Evolutionary conservation across 2,113 vertebrate species (phyloP).

Genomic region (Setophaga petechia): DNA sequence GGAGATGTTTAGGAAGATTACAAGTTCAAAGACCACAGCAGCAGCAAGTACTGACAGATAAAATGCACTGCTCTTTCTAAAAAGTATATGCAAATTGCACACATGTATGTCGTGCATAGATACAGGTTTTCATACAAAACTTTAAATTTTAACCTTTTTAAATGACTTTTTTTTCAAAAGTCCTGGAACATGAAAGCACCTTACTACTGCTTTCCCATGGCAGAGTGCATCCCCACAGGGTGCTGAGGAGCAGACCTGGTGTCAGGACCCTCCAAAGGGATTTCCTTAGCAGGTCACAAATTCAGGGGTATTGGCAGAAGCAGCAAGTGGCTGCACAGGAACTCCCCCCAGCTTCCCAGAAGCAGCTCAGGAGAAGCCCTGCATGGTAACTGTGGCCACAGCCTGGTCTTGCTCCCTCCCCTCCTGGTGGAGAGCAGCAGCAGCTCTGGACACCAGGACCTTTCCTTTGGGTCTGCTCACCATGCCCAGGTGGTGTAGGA

Average conservation of each 20-base stretch:
- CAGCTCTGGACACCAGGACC: rapidly evolving
- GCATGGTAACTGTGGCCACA: rapidly evolving
- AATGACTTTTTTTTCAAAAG: background rate
- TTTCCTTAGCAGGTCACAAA: background rate
- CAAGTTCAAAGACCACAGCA: conserved; percentile 24
- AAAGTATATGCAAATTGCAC: background rate
- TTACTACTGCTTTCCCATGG: background rate
- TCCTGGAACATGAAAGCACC: background rate
- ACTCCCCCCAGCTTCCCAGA: rapidly evolving
- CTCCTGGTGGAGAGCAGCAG: background rate
- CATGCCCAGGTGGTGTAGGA: rapidly evolving
- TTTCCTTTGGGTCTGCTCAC: background rate
- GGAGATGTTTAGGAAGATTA: conserved; percentile 52
- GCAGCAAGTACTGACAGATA: background rate
- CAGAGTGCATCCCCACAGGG: background rate
- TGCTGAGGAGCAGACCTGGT: rapidly evolving
- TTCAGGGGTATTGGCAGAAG: background rate
- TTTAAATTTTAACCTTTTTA: background rate
- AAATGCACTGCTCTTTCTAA: background rate
- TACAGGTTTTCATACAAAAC: background rate
- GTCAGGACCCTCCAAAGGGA: background rate
- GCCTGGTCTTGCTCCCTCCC: background rate
- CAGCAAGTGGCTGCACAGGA: background rate
- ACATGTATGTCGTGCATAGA: rapidly evolving
- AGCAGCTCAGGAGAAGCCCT: background rate